Percentiles rank a stretch among this genome's conserved stretches.
These are phyloP conservation scores for Ctena decussata DNA, from an alignment of 2,888 invertebrate species.

Conservation along the genomic window DNA sequence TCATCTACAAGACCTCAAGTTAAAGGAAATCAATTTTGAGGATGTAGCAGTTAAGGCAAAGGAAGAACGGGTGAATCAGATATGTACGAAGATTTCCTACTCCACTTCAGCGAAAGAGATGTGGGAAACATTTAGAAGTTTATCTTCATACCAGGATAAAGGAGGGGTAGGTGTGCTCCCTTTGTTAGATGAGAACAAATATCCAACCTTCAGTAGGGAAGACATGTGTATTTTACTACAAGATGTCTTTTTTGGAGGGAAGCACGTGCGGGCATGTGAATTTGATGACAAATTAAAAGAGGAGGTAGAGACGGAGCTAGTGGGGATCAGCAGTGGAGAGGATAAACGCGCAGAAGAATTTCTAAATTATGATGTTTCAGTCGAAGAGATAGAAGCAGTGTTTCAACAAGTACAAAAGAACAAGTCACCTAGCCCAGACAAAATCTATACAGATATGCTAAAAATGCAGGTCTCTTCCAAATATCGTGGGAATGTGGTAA, in stretches of 20 bases:
- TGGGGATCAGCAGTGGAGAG: background rate
- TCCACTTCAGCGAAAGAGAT: background rate
- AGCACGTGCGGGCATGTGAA: background rate
- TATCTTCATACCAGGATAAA: background rate
- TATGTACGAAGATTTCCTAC: background rate
- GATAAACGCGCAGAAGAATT: background rate
- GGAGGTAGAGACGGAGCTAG: background rate
- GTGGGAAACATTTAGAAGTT: background rate
- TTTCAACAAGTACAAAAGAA: slow-evolving; percentile 1
- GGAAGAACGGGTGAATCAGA: background rate
- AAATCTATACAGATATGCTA: background rate
- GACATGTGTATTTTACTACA: slow-evolving; percentile 9
- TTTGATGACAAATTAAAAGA: slow-evolving; percentile 4
- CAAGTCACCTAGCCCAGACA: background rate
- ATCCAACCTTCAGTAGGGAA: background rate
- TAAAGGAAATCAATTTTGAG: background rate
- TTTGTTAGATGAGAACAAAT: background rate
- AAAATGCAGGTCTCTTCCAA: slow-evolving; percentile 8
- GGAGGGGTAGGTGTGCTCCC: background rate
- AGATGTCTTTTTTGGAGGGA: slow-evolving; percentile 14
- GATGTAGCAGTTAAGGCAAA: background rate
- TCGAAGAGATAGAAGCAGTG: background rate
- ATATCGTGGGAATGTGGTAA: background rate
- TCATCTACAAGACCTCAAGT: background rate
- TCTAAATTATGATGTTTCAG: background rate